Evolutionary conservation across 2,888 invertebrate genomes (phyloP), one percentile per base, ranked within the genome.

Genomic region (Agrochola circellaris): DNA sequence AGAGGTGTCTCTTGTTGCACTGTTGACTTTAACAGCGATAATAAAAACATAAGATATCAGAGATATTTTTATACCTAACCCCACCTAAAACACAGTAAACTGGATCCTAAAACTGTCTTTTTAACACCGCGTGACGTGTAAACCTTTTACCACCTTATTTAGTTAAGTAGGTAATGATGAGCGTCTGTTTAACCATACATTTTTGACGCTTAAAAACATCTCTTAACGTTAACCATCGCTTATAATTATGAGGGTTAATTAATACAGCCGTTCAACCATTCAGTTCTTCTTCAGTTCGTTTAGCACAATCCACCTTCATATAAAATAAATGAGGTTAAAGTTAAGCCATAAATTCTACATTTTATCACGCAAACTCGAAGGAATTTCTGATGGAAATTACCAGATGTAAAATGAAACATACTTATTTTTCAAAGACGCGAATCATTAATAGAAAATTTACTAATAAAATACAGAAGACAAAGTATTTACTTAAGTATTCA

Each of bases 241-340:
- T 45, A 45, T 45, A 45, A 45, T 15, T 45, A 45, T 5, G 15
- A 45, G 15, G 45, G 45, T 45, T 15, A 45, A 45, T 45, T 13
- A 4, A 3, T 15, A 45, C 4, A 45, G 45, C 23, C 26, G 30
- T 51, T 60, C 15, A 17, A 70, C 34, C 70, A 26, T 65, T 78
- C 20, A 58, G 34, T 68, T 77, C 65, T 74, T 67, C 81, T 75
- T 81, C 45, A 71, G 58, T 38, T n/a, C 56, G n/a, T 56, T 61
- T 58, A 75, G 48, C 20, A 51, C 15, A 51, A 48, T 66, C 68
- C 30, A 73, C 42, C 26, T 64, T 61, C 58, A 56, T 62, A 45
- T 48, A 72, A 48, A 82, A 70, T 60, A 45, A 76, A 74, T n/a
- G 30, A 15, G 74, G 74, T 74, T 70, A 83, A 62, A 73, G 75